Percentiles rank a stretch among this genome's conserved stretches.
Conservation (phyloP, 2,888 invertebrate species). For the Polietes domitor region DNA sequence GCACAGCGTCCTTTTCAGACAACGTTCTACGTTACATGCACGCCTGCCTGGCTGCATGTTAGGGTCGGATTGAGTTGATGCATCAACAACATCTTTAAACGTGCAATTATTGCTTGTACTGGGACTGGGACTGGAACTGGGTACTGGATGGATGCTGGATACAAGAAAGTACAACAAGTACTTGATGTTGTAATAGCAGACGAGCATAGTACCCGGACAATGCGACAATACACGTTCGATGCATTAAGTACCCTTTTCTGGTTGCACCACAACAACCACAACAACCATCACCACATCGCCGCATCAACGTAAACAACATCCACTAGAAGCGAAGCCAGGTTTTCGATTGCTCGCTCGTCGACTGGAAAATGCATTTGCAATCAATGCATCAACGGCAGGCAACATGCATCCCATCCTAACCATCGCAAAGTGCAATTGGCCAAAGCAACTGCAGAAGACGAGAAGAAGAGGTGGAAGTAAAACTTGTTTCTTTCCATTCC, state of each 20-base stretch:
- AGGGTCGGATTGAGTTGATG: background rate
- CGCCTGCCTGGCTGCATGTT: background rate
- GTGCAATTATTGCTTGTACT: background rate
- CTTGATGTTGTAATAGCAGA: constrained; percentile 12
- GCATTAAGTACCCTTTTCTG: background rate
- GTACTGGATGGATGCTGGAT: background rate
- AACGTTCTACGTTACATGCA: background rate
- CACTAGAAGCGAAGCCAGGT: background rate
- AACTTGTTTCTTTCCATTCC: background rate
- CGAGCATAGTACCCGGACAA: background rate
- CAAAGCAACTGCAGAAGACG: background rate
- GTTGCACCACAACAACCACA: background rate
- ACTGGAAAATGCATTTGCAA: constrained; percentile 13
- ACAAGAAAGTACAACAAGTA: constrained; percentile 4
- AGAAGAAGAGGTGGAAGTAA: background rate
- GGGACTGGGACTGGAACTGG: background rate
- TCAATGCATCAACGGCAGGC: background rate
- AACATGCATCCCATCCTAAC: background rate
- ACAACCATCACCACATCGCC: background rate
- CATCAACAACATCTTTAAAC: background rate
- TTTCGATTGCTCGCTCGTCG: background rate
- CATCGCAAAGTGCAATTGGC: background rate
- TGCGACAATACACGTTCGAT: background rate
- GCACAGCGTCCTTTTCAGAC: background rate
- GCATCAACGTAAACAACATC: background rate